Evolutionary conservation across 1,140 invertebrate species (phyloP), one percentile per base, ranked within the genome.

Genomic region (Drosophila athabasca): DNA sequence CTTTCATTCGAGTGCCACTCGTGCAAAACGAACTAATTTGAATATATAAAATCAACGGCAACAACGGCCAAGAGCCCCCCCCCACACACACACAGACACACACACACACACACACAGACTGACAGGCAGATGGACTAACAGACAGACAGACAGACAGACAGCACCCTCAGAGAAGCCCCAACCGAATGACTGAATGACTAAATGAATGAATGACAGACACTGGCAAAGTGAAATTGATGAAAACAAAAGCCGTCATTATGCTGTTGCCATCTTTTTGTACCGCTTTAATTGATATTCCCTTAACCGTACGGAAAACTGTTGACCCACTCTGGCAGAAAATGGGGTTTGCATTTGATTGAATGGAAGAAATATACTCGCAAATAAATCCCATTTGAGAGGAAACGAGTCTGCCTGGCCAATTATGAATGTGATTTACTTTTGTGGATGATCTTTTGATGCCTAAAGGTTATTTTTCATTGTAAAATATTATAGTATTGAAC

Each of bases 1-100:
- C 71, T 88, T 70, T 69, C 57, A 76, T 87, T 87, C 76, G 71
- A 88, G 79, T 70, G 79, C 45, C 83, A 87, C 82, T 87, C 82
- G 82, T 87, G 82, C 82, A 87, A 87, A 88, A 85, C 82, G 82
- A 88, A 87, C 83, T 87, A 87, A 87, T 87, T 87, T 87, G 82
- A 87, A 87, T 87, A 82, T 87, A 87, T 85, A 85, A 82, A 85
- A 87, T 87, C 82, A 85, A 84, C 82, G 80, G 45, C 68, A 69
- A 54, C 45, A 44, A 43, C n/a, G 11, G 43, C 45, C 17, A 19
- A 19, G 17, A 26, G 24, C 24, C 68, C 76, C 68, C 24, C 24
- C 24, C 24, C 24, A 57, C 62, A 69, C 61, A 58, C 35, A 46
- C 8, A 54, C 52, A 52, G 66, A 48, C 49, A 45, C 52, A 52